Percentiles rank a stretch among this genome's conserved stretches.
Conservation (phyloP, 2,113 vertebrate genomes). For the Tachuris rubrigastra region DNA sequence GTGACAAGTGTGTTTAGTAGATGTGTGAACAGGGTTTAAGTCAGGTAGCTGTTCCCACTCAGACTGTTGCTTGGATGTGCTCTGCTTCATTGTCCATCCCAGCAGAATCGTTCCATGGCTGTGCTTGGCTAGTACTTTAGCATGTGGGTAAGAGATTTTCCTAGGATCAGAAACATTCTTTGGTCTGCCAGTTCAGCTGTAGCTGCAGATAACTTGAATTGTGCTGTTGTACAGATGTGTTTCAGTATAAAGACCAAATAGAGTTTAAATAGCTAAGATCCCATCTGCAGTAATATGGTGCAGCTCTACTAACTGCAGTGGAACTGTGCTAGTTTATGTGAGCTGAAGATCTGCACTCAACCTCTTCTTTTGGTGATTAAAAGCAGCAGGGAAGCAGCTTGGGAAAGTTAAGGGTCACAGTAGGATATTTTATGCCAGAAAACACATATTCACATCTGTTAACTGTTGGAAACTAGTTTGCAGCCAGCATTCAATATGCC, state of each 20-base stretch:
- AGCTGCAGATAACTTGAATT: background rate
- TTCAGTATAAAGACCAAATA: background rate
- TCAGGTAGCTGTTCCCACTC: background rate
- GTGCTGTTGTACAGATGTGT: background rate
- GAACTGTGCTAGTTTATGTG: background rate
- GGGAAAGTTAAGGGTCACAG: constrained; percentile 7
- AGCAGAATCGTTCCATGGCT: background rate
- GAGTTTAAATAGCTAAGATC: background rate
- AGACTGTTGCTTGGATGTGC: background rate
- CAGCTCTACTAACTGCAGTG: background rate
- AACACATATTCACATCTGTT: constrained; percentile 36
- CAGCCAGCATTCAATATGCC: background rate
- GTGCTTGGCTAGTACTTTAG: background rate
- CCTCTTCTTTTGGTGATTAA: background rate
- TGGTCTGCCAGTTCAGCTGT: background rate
- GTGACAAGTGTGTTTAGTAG: background rate
- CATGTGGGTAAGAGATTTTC: background rate
- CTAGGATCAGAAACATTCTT: background rate
- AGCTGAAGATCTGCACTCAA: background rate
- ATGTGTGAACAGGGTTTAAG: background rate
- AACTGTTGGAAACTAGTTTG: constrained; percentile 27
- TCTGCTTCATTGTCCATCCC: background rate
- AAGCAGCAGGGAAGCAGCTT: background rate
- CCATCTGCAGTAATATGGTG: background rate
- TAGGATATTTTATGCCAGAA: background rate